phyloP scores from a whole-genome alignment of 2,888 invertebrate genomes.

The Deilephila porcellus region DNA sequence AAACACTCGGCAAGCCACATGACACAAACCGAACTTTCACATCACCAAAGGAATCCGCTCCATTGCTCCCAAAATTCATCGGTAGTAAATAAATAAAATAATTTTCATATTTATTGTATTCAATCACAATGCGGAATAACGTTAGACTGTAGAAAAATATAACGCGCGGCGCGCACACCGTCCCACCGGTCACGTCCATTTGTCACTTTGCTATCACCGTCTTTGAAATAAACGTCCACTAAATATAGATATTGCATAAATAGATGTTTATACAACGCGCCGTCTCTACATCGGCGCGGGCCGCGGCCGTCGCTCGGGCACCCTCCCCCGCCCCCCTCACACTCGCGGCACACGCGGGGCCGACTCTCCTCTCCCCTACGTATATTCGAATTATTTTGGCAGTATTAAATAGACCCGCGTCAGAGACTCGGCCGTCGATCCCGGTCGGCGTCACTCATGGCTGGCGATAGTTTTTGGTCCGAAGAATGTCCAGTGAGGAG shows the following conservation, averaged over 20 bases:
- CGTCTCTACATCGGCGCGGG: slow-evolving; percentile 63
- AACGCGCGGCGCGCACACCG: slow-evolving; percentile 41
- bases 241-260: slow-evolving; percentile 62
- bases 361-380: neutral
- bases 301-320: slow-evolving; percentile 33
- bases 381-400: slow-evolving; percentile 48
- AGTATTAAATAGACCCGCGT: slow-evolving; percentile 40
- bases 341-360: neutral
- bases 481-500: slow-evolving; percentile 33
- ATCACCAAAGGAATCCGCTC: slow-evolving; percentile 55
- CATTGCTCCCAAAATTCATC: slow-evolving; percentile 57
- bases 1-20: slow-evolving; percentile 23
- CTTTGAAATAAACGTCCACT: slow-evolving; percentile 49
- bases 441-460: slow-evolving; percentile 10
- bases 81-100: slow-evolving; percentile 73
- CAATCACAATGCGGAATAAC: slow-evolving; percentile 67
- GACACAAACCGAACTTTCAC: slow-evolving; percentile 5
- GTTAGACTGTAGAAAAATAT: slow-evolving; percentile 69
- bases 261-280: slow-evolving; percentile 56
- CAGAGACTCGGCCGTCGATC: slow-evolving; percentile 14
- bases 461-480: slow-evolving; percentile 11
- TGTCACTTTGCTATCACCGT: slow-evolving; percentile 73
- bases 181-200: slow-evolving; percentile 50
- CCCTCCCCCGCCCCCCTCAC: slow-evolving; percentile 16
- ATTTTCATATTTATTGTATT: slow-evolving; percentile 67